These are phyloP conservation scores for Pachydiplax longipennis DNA, from an alignment of 2,888 invertebrate species.

Conservation along the genomic window DNA sequence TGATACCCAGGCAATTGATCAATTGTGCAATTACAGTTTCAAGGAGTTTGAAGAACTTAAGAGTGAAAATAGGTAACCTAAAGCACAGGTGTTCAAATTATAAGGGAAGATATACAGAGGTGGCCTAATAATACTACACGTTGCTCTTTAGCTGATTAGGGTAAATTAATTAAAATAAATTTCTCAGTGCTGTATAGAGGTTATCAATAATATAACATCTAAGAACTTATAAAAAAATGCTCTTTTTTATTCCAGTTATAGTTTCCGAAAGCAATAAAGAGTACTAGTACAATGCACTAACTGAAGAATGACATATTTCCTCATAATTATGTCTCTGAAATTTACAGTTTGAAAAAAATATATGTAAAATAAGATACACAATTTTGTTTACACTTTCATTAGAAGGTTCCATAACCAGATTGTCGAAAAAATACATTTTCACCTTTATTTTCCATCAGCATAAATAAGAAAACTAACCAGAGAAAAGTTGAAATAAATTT, in stretches of 20 bases:
- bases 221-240: neutral
- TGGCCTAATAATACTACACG: too few species aligned
- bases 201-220: too few species aligned
- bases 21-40: too few species aligned
- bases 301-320: conserved; percentile 8
- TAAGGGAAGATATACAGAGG: too few species aligned
- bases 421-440: conserved; percentile 5
- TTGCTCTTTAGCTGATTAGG: too few species aligned
- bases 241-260: conserved; percentile 10
- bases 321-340: neutral
- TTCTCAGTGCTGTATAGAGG: too few species aligned
- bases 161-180: too few species aligned
- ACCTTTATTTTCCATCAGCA: neutral
- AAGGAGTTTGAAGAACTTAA: too few species aligned
- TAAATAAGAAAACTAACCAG: neutral
- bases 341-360: conserved; percentile 21
- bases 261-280: neutral
- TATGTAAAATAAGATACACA: conserved; percentile 23
- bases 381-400: neutral
- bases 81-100: too few species aligned
- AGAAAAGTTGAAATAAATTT: neutral
- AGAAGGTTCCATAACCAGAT: conserved; percentile 21
- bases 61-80: too few species aligned
- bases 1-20: too few species aligned
- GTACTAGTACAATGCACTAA: conserved; percentile 36